Evolutionary conservation across 2,797 vertebrate species (phyloP).

Genomic region (Pseudochirops corinnae): DNA sequence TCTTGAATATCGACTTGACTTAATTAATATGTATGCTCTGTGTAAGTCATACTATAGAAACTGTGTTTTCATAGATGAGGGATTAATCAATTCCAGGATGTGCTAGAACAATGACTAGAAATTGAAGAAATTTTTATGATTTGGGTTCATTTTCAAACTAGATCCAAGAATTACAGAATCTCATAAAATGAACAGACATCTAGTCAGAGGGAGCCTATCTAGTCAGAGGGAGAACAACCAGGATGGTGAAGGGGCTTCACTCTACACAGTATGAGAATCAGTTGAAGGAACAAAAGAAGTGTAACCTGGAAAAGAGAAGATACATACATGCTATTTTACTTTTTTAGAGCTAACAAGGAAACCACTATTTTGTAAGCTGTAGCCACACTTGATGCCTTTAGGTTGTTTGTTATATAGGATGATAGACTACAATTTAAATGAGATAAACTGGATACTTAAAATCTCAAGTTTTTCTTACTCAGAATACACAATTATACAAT

Average conservation of each 20-base stretch:
- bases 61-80: constrained; percentile 9
- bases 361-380: background rate
- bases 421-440: constrained; percentile 16
- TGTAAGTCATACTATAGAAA: background rate
- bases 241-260: background rate
- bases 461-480: constrained; percentile 54
- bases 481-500: constrained; percentile 49
- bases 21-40: constrained; percentile 8
- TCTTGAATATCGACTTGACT: constrained; percentile 25
- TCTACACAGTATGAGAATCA: background rate
- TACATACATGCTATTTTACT: background rate
- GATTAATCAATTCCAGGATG: background rate
- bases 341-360: constrained; percentile 21
- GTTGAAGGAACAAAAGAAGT: background rate
- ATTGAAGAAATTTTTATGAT: background rate
- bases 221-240: background rate
- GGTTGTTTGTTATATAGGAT: constrained; percentile 55
- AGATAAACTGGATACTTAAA: constrained; percentile 39
- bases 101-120: background rate
- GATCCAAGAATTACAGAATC: background rate
- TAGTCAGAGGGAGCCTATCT: background rate
- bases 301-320: background rate
- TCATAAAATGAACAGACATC: background rate
- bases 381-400: constrained; percentile 58
- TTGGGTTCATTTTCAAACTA: background rate